Conservation (phyloP, 2,113 vertebrate genomes). For the Cromileptes altivelis region DNA sequence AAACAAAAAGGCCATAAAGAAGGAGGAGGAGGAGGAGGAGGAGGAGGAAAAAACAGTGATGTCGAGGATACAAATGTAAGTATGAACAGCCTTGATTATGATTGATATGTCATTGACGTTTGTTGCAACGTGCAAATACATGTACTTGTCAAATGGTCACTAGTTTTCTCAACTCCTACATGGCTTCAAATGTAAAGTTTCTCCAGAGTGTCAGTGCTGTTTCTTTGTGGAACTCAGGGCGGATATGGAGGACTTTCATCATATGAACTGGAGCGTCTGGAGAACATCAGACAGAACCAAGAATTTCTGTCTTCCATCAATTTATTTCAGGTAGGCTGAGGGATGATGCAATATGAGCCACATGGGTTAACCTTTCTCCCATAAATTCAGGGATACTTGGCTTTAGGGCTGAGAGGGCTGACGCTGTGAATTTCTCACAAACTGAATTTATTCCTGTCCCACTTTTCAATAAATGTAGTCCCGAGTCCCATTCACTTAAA, state of each 20-base stretch:
- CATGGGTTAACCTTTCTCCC: not conserved
- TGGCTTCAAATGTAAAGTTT: not conserved
- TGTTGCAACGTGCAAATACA: not conserved
- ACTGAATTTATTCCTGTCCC: not conserved
- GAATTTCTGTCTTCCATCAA: constrained; percentile 80
- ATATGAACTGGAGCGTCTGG: constrained; percentile 81
- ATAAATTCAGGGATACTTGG: not conserved
- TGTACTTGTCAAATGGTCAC: not conserved
- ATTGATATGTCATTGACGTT: fast-evolving
- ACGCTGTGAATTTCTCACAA: not conserved
- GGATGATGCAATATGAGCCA: fast-evolving
- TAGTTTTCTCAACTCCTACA: not conserved
- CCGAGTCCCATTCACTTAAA: not conserved
- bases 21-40: constrained; percentile 2
- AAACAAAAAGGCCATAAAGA: not conserved
- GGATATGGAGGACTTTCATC: constrained; percentile 62
- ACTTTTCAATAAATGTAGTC: not conserved
- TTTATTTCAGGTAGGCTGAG: constrained; percentile 65
- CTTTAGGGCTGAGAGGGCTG: not conserved
- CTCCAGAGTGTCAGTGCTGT: not conserved
- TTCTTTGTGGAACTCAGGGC: constrained; percentile 47
- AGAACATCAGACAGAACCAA: constrained; percentile 81
- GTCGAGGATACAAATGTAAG: constrained; percentile 40
- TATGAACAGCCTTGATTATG: not conserved
- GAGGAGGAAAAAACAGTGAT: constrained; percentile 25